Evolutionary conservation across 1,140 invertebrate species (phyloP).

Genomic region (Geopemphigus sp.): DNA sequence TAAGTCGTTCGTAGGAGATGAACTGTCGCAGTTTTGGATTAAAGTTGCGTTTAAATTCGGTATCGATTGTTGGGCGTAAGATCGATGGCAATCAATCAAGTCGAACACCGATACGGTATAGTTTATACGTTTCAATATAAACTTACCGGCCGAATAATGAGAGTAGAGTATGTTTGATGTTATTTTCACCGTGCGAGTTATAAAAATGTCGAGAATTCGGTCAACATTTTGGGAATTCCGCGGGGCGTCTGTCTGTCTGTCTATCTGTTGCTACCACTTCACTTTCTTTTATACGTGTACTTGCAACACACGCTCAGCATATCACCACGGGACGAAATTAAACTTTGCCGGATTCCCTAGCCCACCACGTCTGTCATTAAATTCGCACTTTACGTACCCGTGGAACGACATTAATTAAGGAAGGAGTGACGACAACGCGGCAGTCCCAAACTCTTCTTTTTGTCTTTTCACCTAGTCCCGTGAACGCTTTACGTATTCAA

Average conservation of each 20-base stretch:
- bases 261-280: not conserved
- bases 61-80: no score
- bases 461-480: not conserved
- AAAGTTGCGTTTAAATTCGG: no score
- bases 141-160: not conserved
- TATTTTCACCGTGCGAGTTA: not conserved
- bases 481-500: not conserved
- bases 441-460: not conserved
- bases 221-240: slow-evolving; percentile 12
- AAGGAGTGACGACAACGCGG: slow-evolving; percentile 7
- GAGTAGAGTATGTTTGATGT: not conserved
- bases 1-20: no score
- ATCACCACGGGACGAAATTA: slow-evolving; percentile 6
- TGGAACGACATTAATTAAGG: slow-evolving; percentile 19
- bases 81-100: no score
- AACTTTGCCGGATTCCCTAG: not conserved
- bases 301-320: no score
- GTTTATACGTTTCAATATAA: not conserved
- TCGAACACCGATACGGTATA: no score
- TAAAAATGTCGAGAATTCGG: slow-evolving; percentile 27
- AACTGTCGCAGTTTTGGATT: no score
- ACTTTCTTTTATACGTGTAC: not conserved
- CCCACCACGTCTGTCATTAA: not conserved
- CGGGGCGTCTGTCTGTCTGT: not conserved
- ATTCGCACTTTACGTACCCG: slow-evolving; percentile 24